phyloP scores from a whole-genome alignment of 2,113 vertebrate genomes.

The Syngnathus scovelli region DNA sequence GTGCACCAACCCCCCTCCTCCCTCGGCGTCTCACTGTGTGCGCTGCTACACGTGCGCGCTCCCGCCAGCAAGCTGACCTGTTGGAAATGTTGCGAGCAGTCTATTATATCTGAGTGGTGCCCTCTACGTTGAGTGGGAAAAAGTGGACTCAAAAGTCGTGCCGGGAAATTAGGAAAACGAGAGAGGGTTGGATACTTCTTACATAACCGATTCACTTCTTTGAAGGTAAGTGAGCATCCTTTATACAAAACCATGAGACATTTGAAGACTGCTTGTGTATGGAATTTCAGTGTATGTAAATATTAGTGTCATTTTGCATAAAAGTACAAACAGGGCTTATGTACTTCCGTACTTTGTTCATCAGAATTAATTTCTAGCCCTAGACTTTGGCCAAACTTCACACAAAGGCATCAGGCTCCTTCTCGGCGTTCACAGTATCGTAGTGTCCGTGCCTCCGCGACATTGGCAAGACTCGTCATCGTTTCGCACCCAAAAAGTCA shows the following conservation, averaged over 20 bases:
- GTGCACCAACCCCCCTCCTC: constrained; percentile 20
- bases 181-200: constrained; percentile 26
- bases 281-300: neutral
- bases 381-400: neutral
- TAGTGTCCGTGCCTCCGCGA: constrained; percentile 33
- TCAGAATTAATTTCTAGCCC: neutral
- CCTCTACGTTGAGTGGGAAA: constrained; percentile 3
- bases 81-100: constrained; percentile 57
- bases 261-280: neutral
- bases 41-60: constrained; percentile 49
- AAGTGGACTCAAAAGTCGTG: constrained; percentile 33
- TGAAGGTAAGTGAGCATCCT: constrained; percentile 52
- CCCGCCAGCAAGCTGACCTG: constrained; percentile 53
- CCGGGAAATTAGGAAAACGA: constrained; percentile 4
- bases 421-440: constrained; percentile 33
- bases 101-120: constrained; percentile 22
- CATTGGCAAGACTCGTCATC: constrained; percentile 39
- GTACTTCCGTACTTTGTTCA: neutral
- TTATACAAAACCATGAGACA: neutral
- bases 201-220: constrained; percentile 33
- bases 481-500: constrained; percentile 30
- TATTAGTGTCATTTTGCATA: neutral
- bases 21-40: constrained; percentile 44
- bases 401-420: constrained; percentile 2
- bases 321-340: neutral